Evolutionary conservation across 2,797 vertebrate species (phyloP).

Genomic region (Clarias fuscus): DNA sequence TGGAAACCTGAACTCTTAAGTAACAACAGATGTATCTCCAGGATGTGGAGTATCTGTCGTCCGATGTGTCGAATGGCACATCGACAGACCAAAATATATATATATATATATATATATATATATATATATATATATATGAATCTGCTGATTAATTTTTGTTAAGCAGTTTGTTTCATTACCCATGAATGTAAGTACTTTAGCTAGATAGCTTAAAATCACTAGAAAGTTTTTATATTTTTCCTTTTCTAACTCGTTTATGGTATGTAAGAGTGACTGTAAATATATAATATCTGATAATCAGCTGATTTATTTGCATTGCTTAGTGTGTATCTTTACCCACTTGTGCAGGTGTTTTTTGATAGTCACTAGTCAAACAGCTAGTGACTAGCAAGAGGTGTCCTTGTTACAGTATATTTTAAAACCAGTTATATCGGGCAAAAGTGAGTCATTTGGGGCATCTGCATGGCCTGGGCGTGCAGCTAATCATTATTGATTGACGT

Average conservation of each 20-base stretch:
- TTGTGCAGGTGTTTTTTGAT: conserved; percentile 1
- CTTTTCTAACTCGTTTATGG: neutral
- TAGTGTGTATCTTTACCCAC: neutral
- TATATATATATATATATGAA: neutral
- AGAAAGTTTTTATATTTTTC: neutral
- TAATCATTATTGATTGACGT: neutral
- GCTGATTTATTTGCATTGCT: neutral
- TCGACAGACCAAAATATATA: no score
- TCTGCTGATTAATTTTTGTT: neutral
- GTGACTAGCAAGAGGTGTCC: neutral
- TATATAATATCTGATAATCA: neutral
- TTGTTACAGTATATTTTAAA: neutral
- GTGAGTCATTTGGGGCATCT: neutral
- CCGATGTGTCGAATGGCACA: no score
- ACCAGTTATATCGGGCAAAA: neutral
- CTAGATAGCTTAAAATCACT: neutral
- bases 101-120: no score
- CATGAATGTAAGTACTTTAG: neutral
- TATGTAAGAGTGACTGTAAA: neutral
- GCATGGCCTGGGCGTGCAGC: neutral
- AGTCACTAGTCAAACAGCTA: neutral
- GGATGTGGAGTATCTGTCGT: no score
- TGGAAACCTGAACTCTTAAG: no score
- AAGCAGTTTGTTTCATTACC: neutral
- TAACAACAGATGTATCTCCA: no score